Evolutionary conservation across 2,888 invertebrate genomes (phyloP).

Genomic region (Polylopha cassiicola): DNA sequence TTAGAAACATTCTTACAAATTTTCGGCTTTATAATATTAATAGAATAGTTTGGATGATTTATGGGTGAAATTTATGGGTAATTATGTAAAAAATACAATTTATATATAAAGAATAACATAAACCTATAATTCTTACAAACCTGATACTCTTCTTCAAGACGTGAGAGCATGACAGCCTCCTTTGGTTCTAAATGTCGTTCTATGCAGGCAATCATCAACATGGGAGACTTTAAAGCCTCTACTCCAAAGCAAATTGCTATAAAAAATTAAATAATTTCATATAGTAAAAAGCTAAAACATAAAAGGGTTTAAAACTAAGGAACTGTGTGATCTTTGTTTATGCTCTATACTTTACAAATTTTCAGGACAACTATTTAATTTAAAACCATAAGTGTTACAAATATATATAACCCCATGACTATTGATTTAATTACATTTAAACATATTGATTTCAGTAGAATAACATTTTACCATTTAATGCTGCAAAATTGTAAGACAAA

Average conservation of each 20-base stretch:
- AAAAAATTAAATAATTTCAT: conserved; percentile 23
- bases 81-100: too few relatives aligned
- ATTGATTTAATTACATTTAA: not conserved
- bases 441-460: not conserved
- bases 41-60: too few relatives aligned
- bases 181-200: conserved; percentile 87
- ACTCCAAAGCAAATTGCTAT: conserved; percentile 90
- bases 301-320: not conserved
- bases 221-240: conserved; percentile 93
- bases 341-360: too few relatives aligned
- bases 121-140: too few relatives aligned
- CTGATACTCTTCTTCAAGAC: conserved; percentile 96
- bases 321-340: too few relatives aligned
- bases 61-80: too few relatives aligned
- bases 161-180: conserved; percentile 88
- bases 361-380: too few relatives aligned
- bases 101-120: too few relatives aligned
- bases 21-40: too few relatives aligned
- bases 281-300: conserved; percentile 4
- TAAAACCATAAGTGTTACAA: too few relatives aligned
- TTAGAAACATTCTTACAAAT: not conserved
- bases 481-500: conserved; percentile 87
- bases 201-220: conserved; percentile 89
- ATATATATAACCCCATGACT: not conserved
- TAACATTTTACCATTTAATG: conserved; percentile 83